Base-by-base conservation (phyloP, 2,888 invertebrate species). In the Cremastinae sp. region DNA sequence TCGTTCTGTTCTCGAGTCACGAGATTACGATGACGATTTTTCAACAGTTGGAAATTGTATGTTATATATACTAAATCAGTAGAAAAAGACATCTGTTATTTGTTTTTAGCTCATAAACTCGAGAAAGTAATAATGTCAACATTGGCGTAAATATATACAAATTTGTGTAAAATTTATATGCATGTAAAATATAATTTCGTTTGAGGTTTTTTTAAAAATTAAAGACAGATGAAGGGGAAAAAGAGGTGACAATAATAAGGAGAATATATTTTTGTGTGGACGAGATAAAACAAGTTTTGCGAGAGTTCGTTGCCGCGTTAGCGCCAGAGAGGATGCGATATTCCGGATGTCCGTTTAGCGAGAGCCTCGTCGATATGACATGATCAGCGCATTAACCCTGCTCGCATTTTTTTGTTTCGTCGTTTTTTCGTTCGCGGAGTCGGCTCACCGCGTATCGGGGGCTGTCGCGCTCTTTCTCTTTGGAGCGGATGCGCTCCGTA, bases 361-460 rank as follows among this genome's bases (percentile, higher is more conserved):
- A 83, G 84, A 84, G 81, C 84, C 84, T 84, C 86, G 86, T 84
- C 86, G 86, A 87, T 87, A 86, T 87, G 88, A 89, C 89, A 88
- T 88, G 89, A 89, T 89, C 89, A 87, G 88, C 88, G 87, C 88
- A 89, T 89, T 89, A 89, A 88, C 88, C 88, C 86, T 82, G 83
- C 85, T 84, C 85, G 84, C 84, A 84, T 83, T 83, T 80, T 82
- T 84, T 81, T 81, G 81, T 82, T 38, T 81, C 41, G 14, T 9
- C 41, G 61, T 62, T 65, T 70, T 69, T 64, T 38, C 70, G 14
- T 41, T 54, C 58, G 64, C 53, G 53, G 41, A 47, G 53, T 58
- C 41, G 71, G 61, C 65, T 75, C 74, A 61, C 66, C 73, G 65
- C 64, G 36, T 79, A 36, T 76, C 78, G 79, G n/a, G n/a, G n/a